Conservation (phyloP, 2,113 vertebrate genomes). For the Antigone vipio region DNA sequence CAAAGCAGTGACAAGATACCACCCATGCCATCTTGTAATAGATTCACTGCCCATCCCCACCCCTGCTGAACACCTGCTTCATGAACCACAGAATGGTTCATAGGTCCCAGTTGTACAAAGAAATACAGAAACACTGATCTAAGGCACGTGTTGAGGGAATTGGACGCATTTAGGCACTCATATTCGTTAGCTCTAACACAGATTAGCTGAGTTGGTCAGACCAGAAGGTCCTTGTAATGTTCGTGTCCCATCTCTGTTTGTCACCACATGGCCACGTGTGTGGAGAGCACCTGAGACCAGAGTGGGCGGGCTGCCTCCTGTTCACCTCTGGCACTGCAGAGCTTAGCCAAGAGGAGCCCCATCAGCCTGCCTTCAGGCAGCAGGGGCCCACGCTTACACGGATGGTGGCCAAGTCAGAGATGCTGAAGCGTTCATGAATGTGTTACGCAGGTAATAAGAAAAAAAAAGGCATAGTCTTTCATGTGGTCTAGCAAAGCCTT, state of each 20-base stretch:
- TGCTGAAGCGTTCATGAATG: fast-evolving
- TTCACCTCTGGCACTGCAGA: background rate
- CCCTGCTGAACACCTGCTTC: background rate
- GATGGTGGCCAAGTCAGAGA: background rate
- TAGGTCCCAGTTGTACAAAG: background rate
- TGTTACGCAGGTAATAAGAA: background rate
- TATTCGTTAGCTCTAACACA: background rate
- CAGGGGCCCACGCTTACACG: background rate
- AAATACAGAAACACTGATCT: background rate
- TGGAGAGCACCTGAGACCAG: background rate
- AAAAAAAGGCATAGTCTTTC: background rate
- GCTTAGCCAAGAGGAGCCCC: background rate
- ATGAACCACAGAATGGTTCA: background rate
- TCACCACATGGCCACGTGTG: fast-evolving
- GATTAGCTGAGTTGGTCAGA: fast-evolving
- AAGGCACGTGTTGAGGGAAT: background rate
- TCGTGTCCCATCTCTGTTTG: background rate
- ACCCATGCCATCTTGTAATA: background rate
- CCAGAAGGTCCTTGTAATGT: background rate
- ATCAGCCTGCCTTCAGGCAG: background rate
- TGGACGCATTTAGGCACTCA: background rate
- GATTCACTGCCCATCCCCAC: background rate
- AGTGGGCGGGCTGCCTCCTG: background rate
- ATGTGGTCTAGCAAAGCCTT: background rate
- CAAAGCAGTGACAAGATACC: background rate